Evolutionary conservation across 2,888 invertebrate genomes (phyloP).

Genomic region (Dicyrtoma fusca): DNA sequence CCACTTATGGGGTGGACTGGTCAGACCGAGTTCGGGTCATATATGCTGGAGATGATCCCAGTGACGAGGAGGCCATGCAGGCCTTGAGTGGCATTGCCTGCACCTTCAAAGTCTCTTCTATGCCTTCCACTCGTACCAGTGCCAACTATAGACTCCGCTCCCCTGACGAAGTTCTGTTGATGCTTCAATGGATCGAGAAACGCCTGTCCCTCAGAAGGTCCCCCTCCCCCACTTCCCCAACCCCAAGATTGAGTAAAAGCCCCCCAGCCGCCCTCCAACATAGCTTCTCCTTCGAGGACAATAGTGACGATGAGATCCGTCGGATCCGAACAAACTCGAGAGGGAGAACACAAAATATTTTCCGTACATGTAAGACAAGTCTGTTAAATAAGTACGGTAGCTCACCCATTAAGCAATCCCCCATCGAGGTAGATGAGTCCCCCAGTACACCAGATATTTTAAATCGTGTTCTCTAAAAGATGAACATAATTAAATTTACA

Average conservation of each 20-base stretch:
- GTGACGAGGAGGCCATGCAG: conserved; percentile 59
- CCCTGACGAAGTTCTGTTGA: conserved; percentile 60
- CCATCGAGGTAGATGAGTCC: conserved; percentile 27
- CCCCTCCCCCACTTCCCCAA: conserved; percentile 47
- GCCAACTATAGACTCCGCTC: conserved; percentile 60
- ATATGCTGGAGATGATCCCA: conserved; percentile 61
- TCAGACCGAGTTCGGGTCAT: conserved; percentile 60
- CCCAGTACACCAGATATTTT: conserved; percentile 21
- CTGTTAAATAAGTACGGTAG: not conserved
- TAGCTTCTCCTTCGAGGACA: conserved; percentile 51
- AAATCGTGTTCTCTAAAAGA: conserved; percentile 29
- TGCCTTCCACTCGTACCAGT: conserved; percentile 59
- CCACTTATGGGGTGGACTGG: conserved; percentile 61
- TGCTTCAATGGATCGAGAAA: conserved; percentile 59
- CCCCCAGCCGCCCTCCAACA: conserved; percentile 11
- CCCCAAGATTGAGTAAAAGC: conserved; percentile 38
- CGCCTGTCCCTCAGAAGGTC: conserved; percentile 44
- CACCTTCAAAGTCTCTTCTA: conserved; percentile 60
- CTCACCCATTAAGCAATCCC: conserved; percentile 26
- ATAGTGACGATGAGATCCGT: conserved; percentile 54
- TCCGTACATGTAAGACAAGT: conserved; percentile 36
- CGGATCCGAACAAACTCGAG: conserved; percentile 53
- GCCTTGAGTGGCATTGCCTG: conserved; percentile 60
- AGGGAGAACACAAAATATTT: conserved; percentile 56
- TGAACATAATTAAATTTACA: not conserved